Base-by-base conservation (phyloP, 2,888 invertebrate genomes). In the Hypena proboscidalis region DNA sequence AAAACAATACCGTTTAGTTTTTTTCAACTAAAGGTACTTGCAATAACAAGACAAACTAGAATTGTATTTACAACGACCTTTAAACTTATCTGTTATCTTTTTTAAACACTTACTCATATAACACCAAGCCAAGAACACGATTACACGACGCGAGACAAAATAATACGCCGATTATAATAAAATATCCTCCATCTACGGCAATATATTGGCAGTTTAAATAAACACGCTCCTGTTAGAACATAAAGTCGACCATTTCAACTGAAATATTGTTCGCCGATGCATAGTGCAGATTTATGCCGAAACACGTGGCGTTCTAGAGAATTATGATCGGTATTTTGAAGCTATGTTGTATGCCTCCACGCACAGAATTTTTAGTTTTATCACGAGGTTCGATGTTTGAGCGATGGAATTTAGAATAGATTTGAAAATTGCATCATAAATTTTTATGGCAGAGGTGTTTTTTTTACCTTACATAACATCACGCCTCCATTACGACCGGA, bases 261-360 rank as follows among this genome's bases (percentile, higher is more conserved):
- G 74, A 83, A 81, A 83, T 83, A 83, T 80, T 64, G 77, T 66
- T 55, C 63, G 50, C 55, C 70, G 65, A 77, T 74, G 76, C 76
- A 80, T 75, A 71, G 64, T 66, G 58, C 67, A 70, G 80, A 84
- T 85, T 85, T 85, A 85, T 83, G 80, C 78, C 61, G 58, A 67
- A 73, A 77, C 80, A 83, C 81, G 79, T 68, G 74, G 76, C 67
- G 61, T 59, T 57, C 58, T 58, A 40, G 58, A 68, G 77, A 85
- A 71, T 81, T 83, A 83, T 80, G 80, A 76, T 74, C 71, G 74
- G 74, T 61, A 73, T 80, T 83, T 73, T 62, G 70, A 69, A 65
- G 67, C 67, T 67, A 70, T 57, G 63, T 63, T 66, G 53, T 57
- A 42, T 53, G 56, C 59, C 44, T 53, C 37, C 42, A 47, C 42